Evolutionary conservation across 1,140 invertebrate genomes (phyloP).

Genomic region (Orchesella cincta): DNA sequence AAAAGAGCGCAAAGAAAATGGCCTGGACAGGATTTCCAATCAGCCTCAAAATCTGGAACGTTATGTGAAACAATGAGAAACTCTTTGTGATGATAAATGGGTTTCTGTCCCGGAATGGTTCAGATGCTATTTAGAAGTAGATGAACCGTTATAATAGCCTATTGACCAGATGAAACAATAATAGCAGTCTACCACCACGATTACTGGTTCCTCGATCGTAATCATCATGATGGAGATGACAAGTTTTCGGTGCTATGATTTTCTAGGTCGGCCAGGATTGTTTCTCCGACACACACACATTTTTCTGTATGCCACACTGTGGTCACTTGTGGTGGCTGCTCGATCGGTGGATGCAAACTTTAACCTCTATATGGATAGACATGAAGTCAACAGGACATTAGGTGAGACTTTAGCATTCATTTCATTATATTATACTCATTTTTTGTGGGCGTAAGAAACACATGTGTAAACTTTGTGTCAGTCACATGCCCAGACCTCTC

Average conservation of each 20-base stretch:
- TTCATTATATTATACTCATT: no score
- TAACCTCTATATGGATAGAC: not conserved
- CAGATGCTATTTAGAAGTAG: not conserved
- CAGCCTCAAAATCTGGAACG: not conserved
- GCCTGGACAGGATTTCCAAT: not conserved
- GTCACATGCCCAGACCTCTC: not conserved
- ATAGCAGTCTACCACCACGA: not conserved
- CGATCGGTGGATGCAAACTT: not conserved
- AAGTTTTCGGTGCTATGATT: constrained; percentile 23
- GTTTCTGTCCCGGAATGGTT: no score
- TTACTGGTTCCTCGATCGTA: not conserved
- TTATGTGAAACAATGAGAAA: not conserved
- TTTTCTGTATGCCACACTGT: constrained; percentile 12
- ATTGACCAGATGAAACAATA: no score
- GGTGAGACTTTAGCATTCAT: not conserved
- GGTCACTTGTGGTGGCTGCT: not conserved
- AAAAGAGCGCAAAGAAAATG: not conserved
- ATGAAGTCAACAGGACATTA: constrained; percentile 17
- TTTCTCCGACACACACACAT: not conserved
- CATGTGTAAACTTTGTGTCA: not conserved
- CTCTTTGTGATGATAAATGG: not conserved
- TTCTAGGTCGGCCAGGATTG: constrained; percentile 2
- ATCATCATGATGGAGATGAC: not conserved
- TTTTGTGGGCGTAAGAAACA: not conserved
- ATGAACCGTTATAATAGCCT: no score